A percentile compares a stretch with the other conserved stretches of the same genome.
These are phyloP conservation scores for Chrosomus eos DNA, from an alignment of 2,797 vertebrate species.

Conservation along the genomic window DNA sequence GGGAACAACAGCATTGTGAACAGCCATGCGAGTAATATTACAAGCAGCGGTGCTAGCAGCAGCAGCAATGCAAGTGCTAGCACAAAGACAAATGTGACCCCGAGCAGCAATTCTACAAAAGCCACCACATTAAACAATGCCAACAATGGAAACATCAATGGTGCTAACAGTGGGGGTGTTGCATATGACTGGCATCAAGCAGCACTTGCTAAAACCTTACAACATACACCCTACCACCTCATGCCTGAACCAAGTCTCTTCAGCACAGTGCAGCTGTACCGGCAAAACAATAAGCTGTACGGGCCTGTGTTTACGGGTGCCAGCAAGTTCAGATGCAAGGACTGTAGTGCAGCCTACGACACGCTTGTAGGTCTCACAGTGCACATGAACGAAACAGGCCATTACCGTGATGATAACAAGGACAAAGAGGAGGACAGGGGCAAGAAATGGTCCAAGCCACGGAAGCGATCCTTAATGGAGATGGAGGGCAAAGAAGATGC, in stretches of 20 bases:
- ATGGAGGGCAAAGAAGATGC: constrained; percentile 98
- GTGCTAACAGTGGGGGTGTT: constrained; percentile 75
- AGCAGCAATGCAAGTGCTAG: constrained; percentile 72
- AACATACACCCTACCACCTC: constrained; percentile 92
- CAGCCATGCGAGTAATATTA: constrained; percentile 59
- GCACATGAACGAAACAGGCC: constrained; percentile 98
- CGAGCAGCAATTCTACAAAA: constrained; percentile 64
- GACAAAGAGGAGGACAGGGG: constrained; percentile 92
- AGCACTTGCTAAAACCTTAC: constrained; percentile 94
- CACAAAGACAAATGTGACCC: constrained; percentile 52
- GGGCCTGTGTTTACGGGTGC: constrained; percentile 97
- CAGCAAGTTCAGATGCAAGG: constrained; percentile 98
- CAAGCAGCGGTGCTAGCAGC: constrained; percentile 54
- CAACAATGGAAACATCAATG: constrained; percentile 71
- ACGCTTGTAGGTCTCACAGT: constrained; percentile 96
- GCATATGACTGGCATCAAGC: constrained; percentile 89
- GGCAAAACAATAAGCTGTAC: constrained; percentile 97
- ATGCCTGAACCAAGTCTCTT: constrained; percentile 97
- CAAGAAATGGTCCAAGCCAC: constrained; percentile 94
- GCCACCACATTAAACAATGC: constrained; percentile 69
- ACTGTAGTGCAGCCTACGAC: constrained; percentile 97
- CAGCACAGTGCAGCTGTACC: constrained; percentile 97
- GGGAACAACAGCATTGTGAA: constrained; percentile 75
- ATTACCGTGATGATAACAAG: constrained; percentile 97
- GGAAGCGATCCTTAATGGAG: constrained; percentile 96